Base-by-base conservation (phyloP, 2,888 invertebrate genomes). In the Phengaris arion region DNA sequence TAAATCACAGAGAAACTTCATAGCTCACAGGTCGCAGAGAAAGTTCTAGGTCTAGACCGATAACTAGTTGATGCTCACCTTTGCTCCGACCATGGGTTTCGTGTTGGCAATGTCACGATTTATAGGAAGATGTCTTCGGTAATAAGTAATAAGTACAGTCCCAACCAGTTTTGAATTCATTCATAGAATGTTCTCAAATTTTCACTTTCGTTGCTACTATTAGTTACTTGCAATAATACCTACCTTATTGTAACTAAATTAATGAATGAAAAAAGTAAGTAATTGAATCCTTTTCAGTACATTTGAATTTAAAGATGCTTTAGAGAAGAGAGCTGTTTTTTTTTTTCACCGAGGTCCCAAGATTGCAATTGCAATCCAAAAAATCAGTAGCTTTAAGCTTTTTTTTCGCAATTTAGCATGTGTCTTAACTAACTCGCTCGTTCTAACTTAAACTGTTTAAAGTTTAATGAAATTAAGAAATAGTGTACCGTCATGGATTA, bases 41-140 rank as follows among this genome's bases (percentile, higher is more conserved):
- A 82, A 82, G 81, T 81, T 78, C 77, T 80, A 81, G 78, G 81
- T 78, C 80, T 75, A 73, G 70, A 74, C 68, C 73, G 72, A 75
- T 75, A 77, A 77, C 78, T 59, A 73, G 78, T 77, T 73, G 45
- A n/a, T 54, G 46, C 12, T 76, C 68, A 76, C 77, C 76, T 73
- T 46, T 76, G 74, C 22, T 72, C 77, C 57, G 72, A 55, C 76
- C 77, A 73, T 77, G 70, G 74, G 22, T 45, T 68, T 74, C 46
- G 35, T 75, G 46, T 55, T n/a, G 45, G 59, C 52, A 72, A 72
- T 72, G 72, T 72, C 72, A 72, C 72, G 72, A 72, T 72, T 72
- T 54, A 72, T 72, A 51, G 54, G 72, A 72, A 35, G 72, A 54
- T 15, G 54, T 45, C 72, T 54, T 72, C 35, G 72, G 72, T 54